Percentiles rank a stretch among this genome's conserved stretches.
These are phyloP conservation scores for Leucoptera coffeella DNA, from an alignment of 2,888 invertebrate species.

Conservation along the genomic window DNA sequence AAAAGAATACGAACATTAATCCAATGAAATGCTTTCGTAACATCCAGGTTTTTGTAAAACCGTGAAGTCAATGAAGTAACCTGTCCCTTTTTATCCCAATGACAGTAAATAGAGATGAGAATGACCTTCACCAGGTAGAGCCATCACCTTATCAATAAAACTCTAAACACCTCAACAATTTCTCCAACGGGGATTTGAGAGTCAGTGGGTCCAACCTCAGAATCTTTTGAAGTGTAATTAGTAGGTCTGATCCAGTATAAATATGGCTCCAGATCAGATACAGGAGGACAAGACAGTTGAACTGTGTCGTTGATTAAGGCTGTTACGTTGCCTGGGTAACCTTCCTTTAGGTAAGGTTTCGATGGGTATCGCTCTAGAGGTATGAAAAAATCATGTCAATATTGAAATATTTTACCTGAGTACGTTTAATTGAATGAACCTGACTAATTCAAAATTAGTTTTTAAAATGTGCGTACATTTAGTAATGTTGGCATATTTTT, in stretches of 20 bases:
- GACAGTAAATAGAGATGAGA: too few species aligned
- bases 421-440: too few species aligned
- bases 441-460: too few species aligned
- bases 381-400: too few species aligned
- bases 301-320: slow-evolving; percentile 66
- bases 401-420: too few species aligned
- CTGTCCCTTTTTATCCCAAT: too few species aligned
- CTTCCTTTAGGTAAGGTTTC: slow-evolving; percentile 77
- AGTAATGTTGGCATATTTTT: too few species aligned
- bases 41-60: too few species aligned
- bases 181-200: slow-evolving; percentile 27
- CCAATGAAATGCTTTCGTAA: too few species aligned
- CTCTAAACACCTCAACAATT: slow-evolving; percentile 34
- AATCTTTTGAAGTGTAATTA: slow-evolving; percentile 26
- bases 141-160: slow-evolving; percentile 21
- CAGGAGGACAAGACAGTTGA: slow-evolving; percentile 69
- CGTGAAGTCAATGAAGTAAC: too few species aligned
- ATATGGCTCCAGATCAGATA: slow-evolving; percentile 78
- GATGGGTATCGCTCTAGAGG: slow-evolving; percentile 72
- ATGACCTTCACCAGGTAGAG: slow-evolving; percentile 5
- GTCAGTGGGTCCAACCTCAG: slow-evolving; percentile 34
- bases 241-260: slow-evolving; percentile 70
- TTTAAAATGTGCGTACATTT: too few species aligned
- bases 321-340: slow-evolving; percentile 76
- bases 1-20: too few species aligned